Percentiles rank a stretch among this genome's conserved stretches.
These are phyloP conservation scores for Himantopus leucocephalus DNA, from an alignment of 2,113 vertebrate species.

Conservation along the genomic window DNA sequence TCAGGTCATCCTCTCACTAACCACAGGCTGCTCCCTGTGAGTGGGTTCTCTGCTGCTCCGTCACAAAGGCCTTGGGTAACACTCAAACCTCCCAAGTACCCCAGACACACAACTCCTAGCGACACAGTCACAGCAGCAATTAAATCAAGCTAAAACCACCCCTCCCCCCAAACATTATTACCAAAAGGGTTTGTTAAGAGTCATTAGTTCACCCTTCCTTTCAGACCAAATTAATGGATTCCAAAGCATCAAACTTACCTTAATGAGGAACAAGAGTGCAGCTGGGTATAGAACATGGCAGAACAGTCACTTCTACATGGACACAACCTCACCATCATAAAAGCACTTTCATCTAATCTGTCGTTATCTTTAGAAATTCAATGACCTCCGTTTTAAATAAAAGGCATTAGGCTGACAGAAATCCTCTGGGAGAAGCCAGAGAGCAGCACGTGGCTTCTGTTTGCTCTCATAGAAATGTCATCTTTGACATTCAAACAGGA, in stretches of 20 bases:
- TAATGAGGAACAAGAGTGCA: constrained; percentile 68
- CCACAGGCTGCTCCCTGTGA: neutral
- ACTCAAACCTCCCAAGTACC: neutral
- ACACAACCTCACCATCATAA: constrained; percentile 65
- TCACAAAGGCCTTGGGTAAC: neutral
- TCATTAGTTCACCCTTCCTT: constrained; percentile 62
- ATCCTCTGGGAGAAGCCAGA: constrained; percentile 61
- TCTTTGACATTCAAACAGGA: constrained; percentile 71
- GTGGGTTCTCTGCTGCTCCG: neutral
- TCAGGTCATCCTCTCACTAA: neutral
- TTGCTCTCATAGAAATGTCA: constrained; percentile 64
- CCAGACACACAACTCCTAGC: neutral
- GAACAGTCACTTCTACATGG: constrained; percentile 64
- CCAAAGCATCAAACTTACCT: constrained; percentile 71
- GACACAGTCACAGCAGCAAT: neutral
- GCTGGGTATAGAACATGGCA: constrained; percentile 67
- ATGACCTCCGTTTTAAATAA: constrained; percentile 60
- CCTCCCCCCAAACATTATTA: neutral
- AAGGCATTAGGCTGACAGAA: constrained; percentile 62
- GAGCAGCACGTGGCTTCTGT: constrained; percentile 59
- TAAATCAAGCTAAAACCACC: neutral
- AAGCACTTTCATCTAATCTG: constrained; percentile 67
- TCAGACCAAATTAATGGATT: constrained; percentile 57
- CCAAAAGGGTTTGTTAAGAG: constrained; percentile 23
- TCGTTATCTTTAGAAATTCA: constrained; percentile 65